phyloP scores from a whole-genome alignment of 1,140 invertebrate genomes.

The Helicoverpa zea region DNA sequence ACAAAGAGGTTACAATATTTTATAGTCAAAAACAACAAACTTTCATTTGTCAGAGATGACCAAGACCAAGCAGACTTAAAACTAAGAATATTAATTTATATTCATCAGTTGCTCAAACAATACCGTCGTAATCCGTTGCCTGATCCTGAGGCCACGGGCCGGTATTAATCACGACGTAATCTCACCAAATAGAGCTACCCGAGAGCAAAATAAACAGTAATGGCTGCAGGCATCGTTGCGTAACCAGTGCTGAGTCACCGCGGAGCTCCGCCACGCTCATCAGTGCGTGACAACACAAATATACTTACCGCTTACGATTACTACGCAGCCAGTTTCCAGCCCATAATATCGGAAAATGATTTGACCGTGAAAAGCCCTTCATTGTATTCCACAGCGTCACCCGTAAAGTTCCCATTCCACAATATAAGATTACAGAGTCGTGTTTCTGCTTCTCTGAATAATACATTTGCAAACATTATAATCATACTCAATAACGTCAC shows the following conservation, averaged over 20 bases:
- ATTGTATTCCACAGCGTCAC: slow-evolving; percentile 50
- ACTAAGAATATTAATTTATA: slow-evolving; percentile 48
- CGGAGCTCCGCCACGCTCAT: slow-evolving; percentile 56
- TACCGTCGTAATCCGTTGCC: slow-evolving; percentile 52
- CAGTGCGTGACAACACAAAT: slow-evolving; percentile 74
- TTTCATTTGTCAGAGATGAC: slow-evolving; percentile 25
- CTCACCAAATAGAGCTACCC: slow-evolving; percentile 72
- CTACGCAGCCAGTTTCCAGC: slow-evolving; percentile 59
- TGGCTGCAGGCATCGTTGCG: slow-evolving; percentile 68
- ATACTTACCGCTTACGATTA: slow-evolving; percentile 66
- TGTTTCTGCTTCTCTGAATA: slow-evolving; percentile 28
- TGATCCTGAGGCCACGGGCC: slow-evolving; percentile 60
- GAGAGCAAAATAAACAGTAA: slow-evolving; percentile 72
- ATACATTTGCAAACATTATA: slow-evolving; percentile 38
- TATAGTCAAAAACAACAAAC: slow-evolving; percentile 18
- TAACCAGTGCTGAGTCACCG: slow-evolving; percentile 69
- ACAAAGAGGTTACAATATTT: background rate
- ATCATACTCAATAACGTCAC: slow-evolving; percentile 28
- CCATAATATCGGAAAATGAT: slow-evolving; percentile 60
- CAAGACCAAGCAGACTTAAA: slow-evolving; percentile 18
- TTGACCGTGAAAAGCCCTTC: slow-evolving; percentile 72
- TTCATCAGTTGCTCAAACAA: slow-evolving; percentile 58
- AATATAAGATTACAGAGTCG: slow-evolving; percentile 15
- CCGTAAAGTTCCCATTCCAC: slow-evolving; percentile 25
- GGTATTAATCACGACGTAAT: slow-evolving; percentile 73